Evolutionary conservation across 2,113 vertebrate genomes (phyloP).

Genomic region (Lagopus muta): DNA sequence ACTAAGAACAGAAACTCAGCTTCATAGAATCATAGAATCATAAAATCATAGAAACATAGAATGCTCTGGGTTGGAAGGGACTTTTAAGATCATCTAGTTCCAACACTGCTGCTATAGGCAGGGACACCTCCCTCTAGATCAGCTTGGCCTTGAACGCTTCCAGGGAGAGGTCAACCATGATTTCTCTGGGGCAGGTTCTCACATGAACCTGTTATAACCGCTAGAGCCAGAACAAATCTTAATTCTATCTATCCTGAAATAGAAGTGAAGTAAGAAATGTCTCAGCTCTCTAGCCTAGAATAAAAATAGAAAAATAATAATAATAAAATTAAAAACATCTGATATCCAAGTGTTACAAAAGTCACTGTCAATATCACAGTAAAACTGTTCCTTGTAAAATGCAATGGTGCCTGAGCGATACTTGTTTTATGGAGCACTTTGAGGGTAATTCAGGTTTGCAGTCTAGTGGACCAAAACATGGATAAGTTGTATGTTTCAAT

Average conservation of each 20-base stretch:
- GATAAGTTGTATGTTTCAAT: not conserved
- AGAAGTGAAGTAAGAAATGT: not conserved
- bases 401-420: not conserved
- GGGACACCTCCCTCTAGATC: no score
- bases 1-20: not conserved
- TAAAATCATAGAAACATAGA: no score
- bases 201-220: not conserved
- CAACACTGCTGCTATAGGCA: no score
- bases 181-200: no score
- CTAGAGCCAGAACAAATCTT: not conserved
- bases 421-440: not conserved
- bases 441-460: not conserved
- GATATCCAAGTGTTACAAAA: not conserved
- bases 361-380: not conserved
- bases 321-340: not conserved
- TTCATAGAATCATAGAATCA: no score
- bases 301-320: not conserved
- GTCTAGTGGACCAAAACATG: not conserved
- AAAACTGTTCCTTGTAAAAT: conserved; percentile 13
- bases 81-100: no score
- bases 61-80: no score
- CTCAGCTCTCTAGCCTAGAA: not conserved
- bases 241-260: not conserved
- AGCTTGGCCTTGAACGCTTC: no score
- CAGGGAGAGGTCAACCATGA: no score